Conservation (phyloP, 2,888 invertebrate genomes). For the Cynaeus angustus region DNA sequence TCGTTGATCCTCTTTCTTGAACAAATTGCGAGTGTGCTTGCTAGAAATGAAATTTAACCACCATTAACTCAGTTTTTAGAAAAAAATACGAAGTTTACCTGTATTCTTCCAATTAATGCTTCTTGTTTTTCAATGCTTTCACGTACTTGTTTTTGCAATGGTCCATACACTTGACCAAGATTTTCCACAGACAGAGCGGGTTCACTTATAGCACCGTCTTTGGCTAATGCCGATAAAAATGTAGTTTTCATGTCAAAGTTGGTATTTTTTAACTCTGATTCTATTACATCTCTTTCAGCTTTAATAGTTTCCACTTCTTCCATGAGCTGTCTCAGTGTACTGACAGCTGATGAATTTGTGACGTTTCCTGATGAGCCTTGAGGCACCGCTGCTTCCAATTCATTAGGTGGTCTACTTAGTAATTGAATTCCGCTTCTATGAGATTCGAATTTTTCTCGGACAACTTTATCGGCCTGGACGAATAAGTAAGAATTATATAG, state of each 20-base stretch:
- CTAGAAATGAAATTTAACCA: slow-evolving; percentile 62
- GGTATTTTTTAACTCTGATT: slow-evolving; percentile 87
- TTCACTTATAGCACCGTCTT: slow-evolving; percentile 87
- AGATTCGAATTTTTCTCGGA: slow-evolving; percentile 88
- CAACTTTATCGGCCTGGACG: slow-evolving; percentile 81
- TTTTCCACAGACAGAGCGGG: slow-evolving; percentile 81
- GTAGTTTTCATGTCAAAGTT: slow-evolving; percentile 87
- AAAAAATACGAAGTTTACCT: slow-evolving; percentile 69
- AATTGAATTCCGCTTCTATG: slow-evolving; percentile 87
- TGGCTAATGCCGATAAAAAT: slow-evolving; percentile 83
- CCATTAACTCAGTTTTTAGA: background rate
- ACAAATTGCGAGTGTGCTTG: slow-evolving; percentile 76
- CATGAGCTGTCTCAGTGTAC: slow-evolving; percentile 84
- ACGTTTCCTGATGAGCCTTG: slow-evolving; percentile 74
- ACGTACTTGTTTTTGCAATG: slow-evolving; percentile 85
- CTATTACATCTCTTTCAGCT: slow-evolving; percentile 91
- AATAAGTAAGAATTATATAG: slow-evolving; percentile 1
- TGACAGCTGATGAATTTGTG: slow-evolving; percentile 77
- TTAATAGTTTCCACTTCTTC: slow-evolving; percentile 88
- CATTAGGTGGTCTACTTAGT: slow-evolving; percentile 83
- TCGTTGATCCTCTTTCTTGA: slow-evolving; percentile 78
- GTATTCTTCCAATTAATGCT: slow-evolving; percentile 79
- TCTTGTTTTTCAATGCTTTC: slow-evolving; percentile 85
- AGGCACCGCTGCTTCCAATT: slow-evolving; percentile 83
- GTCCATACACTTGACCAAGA: slow-evolving; percentile 83